Evolutionary conservation across 2,797 vertebrate species (phyloP).

Genomic region (Potorous gilbertii): DNA sequence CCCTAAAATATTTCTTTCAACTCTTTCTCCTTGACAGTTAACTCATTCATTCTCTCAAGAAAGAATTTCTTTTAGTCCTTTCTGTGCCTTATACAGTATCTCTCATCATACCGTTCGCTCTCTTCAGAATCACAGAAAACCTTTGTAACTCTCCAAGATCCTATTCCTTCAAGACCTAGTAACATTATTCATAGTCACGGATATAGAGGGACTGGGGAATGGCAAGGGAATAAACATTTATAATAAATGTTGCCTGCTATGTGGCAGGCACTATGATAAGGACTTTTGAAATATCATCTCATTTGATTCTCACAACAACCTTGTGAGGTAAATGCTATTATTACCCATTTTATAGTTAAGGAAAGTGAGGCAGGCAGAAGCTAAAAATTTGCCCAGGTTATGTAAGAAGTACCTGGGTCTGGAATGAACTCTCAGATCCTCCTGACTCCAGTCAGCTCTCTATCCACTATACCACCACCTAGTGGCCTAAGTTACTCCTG

Average conservation of each 20-base stretch:
- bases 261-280: neutral
- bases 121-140: too few species aligned
- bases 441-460: neutral
- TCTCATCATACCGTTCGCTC: too few species aligned
- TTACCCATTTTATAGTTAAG: neutral
- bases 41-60: neutral
- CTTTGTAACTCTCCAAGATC: too few species aligned
- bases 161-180: too few species aligned
- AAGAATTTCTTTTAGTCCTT: neutral
- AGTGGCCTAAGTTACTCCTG: neutral
- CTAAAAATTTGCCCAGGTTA: neutral
- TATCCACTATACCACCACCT: neutral
- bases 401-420: neutral
- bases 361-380: neutral
- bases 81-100: too few species aligned
- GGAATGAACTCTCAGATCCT: neutral
- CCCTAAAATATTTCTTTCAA: neutral
- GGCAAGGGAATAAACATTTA: too few species aligned
- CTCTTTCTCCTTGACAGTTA: neutral
- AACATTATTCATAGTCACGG: too few species aligned
- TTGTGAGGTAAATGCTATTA: neutral
- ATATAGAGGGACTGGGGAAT: too few species aligned
- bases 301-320: neutral
- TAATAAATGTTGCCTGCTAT: too few species aligned
- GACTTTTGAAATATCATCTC: neutral